phyloP scores from a whole-genome alignment of 2,113 vertebrate genomes.

The Falcunculus frontatus region DNA sequence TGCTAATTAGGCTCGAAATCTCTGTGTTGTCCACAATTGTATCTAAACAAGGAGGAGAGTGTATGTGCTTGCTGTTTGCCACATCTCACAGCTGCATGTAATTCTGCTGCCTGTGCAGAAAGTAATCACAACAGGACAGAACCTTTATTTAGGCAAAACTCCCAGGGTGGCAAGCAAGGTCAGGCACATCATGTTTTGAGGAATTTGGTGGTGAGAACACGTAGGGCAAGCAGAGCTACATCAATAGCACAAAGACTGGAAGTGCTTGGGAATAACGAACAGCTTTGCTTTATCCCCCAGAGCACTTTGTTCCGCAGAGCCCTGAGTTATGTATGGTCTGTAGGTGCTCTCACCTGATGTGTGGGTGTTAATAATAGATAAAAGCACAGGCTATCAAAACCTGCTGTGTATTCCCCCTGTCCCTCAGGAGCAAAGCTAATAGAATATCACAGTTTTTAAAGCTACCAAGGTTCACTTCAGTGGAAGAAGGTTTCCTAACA shows the following conservation, averaged over 20 bases:
- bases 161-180: neutral
- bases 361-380: neutral
- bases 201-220: neutral
- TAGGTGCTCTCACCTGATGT: neutral
- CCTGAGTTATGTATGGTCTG: neutral
- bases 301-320: neutral
- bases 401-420: accelerated
- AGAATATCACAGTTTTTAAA: neutral
- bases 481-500: neutral
- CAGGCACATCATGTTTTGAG: neutral
- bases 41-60: slow-evolving; percentile 41
- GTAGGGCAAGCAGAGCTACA: neutral
- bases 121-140: neutral
- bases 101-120: slow-evolving; percentile 27
- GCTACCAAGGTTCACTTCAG: neutral
- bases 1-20: slow-evolving; percentile 46
- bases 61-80: neutral
- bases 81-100: slow-evolving; percentile 24
- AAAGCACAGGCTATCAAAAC: neutral
- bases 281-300: neutral
- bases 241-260: neutral
- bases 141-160: slow-evolving; percentile 25
- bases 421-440: neutral
- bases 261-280: neutral
- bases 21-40: slow-evolving; percentile 30